These are phyloP conservation scores for Hyles vespertilio DNA, from an alignment of 1,140 invertebrate species.

Conservation along the genomic window DNA sequence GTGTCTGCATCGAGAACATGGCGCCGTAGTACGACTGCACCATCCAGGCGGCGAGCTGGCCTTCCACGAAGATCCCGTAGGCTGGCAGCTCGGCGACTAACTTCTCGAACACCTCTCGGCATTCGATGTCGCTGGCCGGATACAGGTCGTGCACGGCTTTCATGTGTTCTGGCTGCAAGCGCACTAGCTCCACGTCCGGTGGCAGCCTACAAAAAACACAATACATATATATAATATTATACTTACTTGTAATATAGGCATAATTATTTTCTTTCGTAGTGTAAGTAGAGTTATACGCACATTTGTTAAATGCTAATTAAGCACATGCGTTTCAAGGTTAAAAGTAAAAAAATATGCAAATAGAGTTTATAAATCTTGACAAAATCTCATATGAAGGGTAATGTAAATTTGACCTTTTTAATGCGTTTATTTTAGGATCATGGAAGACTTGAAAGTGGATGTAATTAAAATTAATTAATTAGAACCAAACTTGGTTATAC, in stretches of 20 bases:
- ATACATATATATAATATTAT: background rate
- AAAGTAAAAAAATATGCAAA: too few species aligned
- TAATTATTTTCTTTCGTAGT: too few species aligned
- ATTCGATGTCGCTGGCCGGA: conserved; percentile 90
- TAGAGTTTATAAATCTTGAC: too few species aligned
- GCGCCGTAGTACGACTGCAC: conserved; percentile 91
- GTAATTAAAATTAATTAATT: too few species aligned
- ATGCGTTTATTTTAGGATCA: too few species aligned
- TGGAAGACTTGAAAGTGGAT: too few species aligned
- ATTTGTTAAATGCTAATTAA: too few species aligned
- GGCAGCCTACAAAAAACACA: conserved; percentile 64
- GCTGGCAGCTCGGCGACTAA: conserved; percentile 84
- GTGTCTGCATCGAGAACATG: conserved; percentile 94
- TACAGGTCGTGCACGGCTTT: conserved; percentile 88
- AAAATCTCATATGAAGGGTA: too few species aligned
- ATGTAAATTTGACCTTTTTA: too few species aligned
- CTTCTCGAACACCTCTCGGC: conserved; percentile 86
- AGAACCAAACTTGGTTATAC: too few species aligned
- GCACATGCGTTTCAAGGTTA: too few species aligned
- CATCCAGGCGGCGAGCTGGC: conserved; percentile 88
- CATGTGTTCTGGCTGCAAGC: conserved; percentile 84
- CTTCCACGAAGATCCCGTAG: conserved; percentile 85
- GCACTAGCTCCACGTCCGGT: conserved; percentile 81
- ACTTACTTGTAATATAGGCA: background rate
- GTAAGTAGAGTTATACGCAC: too few species aligned